Evolutionary conservation across 2,888 invertebrate genomes (phyloP), one percentile per base, ranked within the genome.

Genomic region (Dynastes hyllus): DNA sequence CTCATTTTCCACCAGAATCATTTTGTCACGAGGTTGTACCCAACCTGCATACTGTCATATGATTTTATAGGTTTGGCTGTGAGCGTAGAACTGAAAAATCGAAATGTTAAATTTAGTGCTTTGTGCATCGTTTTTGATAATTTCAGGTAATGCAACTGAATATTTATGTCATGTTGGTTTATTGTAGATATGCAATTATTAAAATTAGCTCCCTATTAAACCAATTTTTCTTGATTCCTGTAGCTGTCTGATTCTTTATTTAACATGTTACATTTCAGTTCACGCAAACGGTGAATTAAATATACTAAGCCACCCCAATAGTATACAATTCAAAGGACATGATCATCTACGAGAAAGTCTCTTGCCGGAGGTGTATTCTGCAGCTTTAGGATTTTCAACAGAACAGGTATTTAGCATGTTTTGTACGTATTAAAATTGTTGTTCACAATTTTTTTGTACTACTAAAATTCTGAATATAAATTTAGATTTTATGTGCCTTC

Each of bases 371-470:
- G 91, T 95, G 5, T 92, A 93, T 81, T 92, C 93, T n/a, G 93
- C 94, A 78, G 89, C 92, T 73, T 89, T 95, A 81, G 96, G 96
- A 69, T 92, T 93, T 82, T 93, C 95, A 11, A 92, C 93, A n/a
- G 92, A 93, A 87, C 92, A 93, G 89, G 93, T 93, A 89, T 22
- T 22, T 51, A 45, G 8, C 45, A 29, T 29, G 8, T 9, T 6
- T 32, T 45, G 45, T 45, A 45, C 13, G 11, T 69, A 29, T 22
- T 11, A 16, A 51, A 50, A 40, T 29, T 13, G 1, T 27, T 61
- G 16, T 13, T 73, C 9, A 73, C 55, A 55, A 5, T 37, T 37
- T 5, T 37, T 37, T 29, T n/a, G n/a, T 16, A 55, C 55, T 11
- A n/a, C 32, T 53, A 22, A 45, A 37, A 6, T 37, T 3, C 5